Evolutionary conservation across 2,888 invertebrate species (phyloP), one percentile per base, ranked within the genome.

Genomic region (Plebejus argus): DNA sequence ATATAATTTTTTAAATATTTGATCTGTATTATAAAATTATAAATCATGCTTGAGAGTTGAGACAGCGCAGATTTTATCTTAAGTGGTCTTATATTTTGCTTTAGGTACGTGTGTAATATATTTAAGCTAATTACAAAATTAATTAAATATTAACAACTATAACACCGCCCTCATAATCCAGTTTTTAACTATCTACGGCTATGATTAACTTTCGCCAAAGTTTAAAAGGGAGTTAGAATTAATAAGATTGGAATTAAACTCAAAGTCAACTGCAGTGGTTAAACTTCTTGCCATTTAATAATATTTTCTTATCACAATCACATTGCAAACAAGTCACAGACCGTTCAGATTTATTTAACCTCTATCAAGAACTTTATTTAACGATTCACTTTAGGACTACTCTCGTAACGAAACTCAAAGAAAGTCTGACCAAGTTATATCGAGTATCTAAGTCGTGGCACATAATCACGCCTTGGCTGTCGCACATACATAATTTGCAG

Each of bases 401-500:
- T n/a, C n/a, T n/a, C n/a, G n/a, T n/a, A n/a, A n/a, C n/a, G n/a
- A n/a, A n/a, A n/a, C n/a, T n/a, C n/a, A n/a, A n/a, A n/a, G 45
- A 45, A 45, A 45, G 45, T 45, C 45, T 45, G 45, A 12, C 45
- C 45, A 58, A 8, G n/a, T 75, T 58, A 33, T 18, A 70, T 70
- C 74, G 56, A 75, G 74, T 45, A 76, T 49, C 74, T 70, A 56
- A 78, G 79, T 77, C 76, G 77, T 76, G 71, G 78, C 78, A 78
- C 76, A 33, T 79, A 81, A 78, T 79, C 78, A 78, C 76, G 53
- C 78, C 79, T 77, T 78, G 75, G 39, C 8, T 39, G 8, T 8
- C 39, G 39, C 39, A 39, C 45, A 45, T 78, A 79, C 83, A 81
- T 83, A 83, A 83, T 85, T 84, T 82, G 81, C 81, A 80, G 82